Base-by-base conservation (phyloP, 1,140 invertebrate species). In the Doryteuthis pealeii region DNA sequence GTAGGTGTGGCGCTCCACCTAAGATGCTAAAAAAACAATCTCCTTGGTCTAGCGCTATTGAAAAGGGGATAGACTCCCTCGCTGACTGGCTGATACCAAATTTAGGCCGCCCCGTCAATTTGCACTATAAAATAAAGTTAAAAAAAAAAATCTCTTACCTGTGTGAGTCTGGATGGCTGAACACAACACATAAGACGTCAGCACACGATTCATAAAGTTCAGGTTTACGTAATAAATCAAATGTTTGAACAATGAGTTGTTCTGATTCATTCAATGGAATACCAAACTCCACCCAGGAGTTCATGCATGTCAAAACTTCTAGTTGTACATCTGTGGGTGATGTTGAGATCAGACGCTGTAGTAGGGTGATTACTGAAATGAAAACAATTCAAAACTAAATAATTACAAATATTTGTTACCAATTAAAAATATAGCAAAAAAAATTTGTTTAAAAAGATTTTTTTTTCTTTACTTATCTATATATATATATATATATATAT, bases 231-330 rank as follows among this genome's bases (percentile, higher is more conserved):
- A 88, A 72, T 6, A 82, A 78, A 72, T 87, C 80, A 72, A 90
- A 84, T 12, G 91, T 87, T 14, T 87, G 83, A n/a, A 81, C 58
- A 26, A 89, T 79, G 26, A 89, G 79, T 14, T 75, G 35, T 72
- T 85, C 82, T 45, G 78, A 79, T 49, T 89, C 85, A 62, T 81
- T 78, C 8, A 88, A 71, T 28, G 82, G 78, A 10, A 88, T 71
- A 45, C 88, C 88, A 76, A 91, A 88, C 73, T 91, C 90, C 8
- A 92, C 89, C 92, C 92, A 93, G 30, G 90, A 89, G 40, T 88
- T 89, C 26, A 91, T 90, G 82, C 91, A 92, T 80, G 90, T 90
- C 0, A 91, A 85, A 1, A 90, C 89, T 30, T 84, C 81, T 80
- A 90, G 78, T 70, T 83, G 78, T 14, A 84, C 74, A 4, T 80